Evolutionary conservation across 2,888 invertebrate genomes (phyloP), one percentile per base, ranked within the genome.

Genomic region (Oligia fasciuncula): DNA sequence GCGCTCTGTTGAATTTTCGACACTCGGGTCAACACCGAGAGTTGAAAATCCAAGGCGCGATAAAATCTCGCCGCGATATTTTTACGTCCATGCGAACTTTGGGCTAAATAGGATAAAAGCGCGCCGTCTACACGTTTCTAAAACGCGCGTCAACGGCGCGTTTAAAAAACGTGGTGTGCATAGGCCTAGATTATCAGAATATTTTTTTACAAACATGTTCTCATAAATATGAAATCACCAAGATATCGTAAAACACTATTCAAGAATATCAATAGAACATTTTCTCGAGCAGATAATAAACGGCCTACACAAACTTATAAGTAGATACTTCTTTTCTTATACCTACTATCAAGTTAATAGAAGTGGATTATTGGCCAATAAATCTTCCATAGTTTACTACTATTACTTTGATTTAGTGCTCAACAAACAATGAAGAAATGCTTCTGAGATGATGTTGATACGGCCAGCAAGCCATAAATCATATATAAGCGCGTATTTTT

Each of bases 391-490:
- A 65, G 68, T 69, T 68, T 69, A 65, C 63, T 51, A 43, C 29
- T 60, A 57, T 35, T 72, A 69, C 72, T 72, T 57, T 63, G 72
- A 81, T 81, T 84, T 84, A 79, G 6, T 73, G n/a, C 63, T 51
- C 35, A 49, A 68, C 72, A 84, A 29, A 69, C 63, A 60, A 79
- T 13, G 35, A 43, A 63, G 14, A 29, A 72, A 40, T 84, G 4
- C 4, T 63, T 57, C 29, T 14, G 1, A 57, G 49, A 84, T 49
- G 43, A 83, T 73, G 72, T 84, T 63, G 57, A 84, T 72, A 54
- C 9, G 0, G 1, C 57, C 11, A 4, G 11, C n/a, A 13, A 23
- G 57, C n/a, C 19, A 68, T 84, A 60, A 84, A 84, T 81, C 14
- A 66, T 14, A 57, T 9, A 60, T 72, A 40, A 29, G 29, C 29